phyloP scores from a whole-genome alignment of 2,888 invertebrate species.

The Eupithecia abbreviata region DNA sequence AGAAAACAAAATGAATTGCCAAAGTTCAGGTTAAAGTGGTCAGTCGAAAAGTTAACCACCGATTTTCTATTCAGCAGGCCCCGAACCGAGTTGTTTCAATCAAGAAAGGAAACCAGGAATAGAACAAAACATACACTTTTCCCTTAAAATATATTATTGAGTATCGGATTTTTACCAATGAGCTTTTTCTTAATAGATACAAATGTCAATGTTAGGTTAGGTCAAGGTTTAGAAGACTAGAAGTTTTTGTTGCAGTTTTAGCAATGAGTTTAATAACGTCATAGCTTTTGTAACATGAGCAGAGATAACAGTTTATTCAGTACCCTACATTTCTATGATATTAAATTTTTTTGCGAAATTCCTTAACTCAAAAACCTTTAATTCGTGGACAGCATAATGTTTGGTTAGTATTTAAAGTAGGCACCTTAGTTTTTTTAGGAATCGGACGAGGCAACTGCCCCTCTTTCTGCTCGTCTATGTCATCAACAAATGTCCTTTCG shows the following conservation, averaged over 20 bases:
- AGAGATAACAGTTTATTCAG: no score
- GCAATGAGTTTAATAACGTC: no score
- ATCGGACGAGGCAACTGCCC: neutral
- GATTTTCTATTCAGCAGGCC: slow-evolving; percentile 66
- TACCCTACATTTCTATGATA: neutral
- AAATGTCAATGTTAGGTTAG: neutral
- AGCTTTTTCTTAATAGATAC: neutral
- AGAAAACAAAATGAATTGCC: slow-evolving; percentile 61
- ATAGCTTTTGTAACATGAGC: no score
- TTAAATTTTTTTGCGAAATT: neutral
- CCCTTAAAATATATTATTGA: slow-evolving; percentile 21
- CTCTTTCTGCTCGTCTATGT: neutral
- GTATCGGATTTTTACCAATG: neutral
- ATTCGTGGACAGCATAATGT: neutral
- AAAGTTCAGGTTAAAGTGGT: slow-evolving; percentile 59
- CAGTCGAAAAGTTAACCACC: slow-evolving; percentile 58
- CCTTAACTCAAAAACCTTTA: neutral
- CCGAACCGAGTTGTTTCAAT: slow-evolving; percentile 64
- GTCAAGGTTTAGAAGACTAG: no score
- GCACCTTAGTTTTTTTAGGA: neutral
- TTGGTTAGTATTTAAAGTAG: neutral
- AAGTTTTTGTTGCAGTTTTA: no score
- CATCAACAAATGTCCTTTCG: neutral
- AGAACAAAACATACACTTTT: slow-evolving; percentile 48
- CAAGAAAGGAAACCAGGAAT: slow-evolving; percentile 59